A percentile compares a stretch with the other conserved stretches of the same genome.
phyloP scores from a whole-genome alignment of 2,113 vertebrate genomes.

The Gambusia holbrooki region DNA sequence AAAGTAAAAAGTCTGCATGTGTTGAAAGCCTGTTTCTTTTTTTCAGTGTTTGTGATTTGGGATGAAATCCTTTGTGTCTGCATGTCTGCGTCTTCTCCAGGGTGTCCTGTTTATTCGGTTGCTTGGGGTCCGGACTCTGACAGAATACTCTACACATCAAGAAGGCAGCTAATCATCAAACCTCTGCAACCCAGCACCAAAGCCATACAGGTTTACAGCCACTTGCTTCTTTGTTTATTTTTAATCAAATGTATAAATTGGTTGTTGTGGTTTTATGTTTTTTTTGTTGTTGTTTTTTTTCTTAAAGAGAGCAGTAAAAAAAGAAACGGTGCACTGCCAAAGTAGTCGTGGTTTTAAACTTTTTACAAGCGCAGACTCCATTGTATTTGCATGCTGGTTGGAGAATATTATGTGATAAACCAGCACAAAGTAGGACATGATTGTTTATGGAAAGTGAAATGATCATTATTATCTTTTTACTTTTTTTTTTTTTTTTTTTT shows the following conservation, averaged over 20 bases:
- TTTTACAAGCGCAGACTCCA: neutral
- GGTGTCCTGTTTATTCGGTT: slow-evolving; percentile 91
- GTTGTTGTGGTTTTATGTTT: neutral
- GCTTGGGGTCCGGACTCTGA: slow-evolving; percentile 94
- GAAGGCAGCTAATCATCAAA: slow-evolving; percentile 92
- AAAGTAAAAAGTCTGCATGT: neutral
- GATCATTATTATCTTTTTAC: too few relatives aligned
- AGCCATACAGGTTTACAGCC: slow-evolving; percentile 87
- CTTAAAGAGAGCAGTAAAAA: neutral
- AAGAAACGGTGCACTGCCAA: too few relatives aligned
- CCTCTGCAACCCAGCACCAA: slow-evolving; percentile 94
- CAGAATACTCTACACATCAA: slow-evolving; percentile 91
- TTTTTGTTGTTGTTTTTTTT: neutral
- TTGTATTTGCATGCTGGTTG: too few relatives aligned
- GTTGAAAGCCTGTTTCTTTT: neutral
- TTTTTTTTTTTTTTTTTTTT: neutral
- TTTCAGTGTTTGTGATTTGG: slow-evolving; percentile 2
- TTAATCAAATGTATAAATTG: neutral
- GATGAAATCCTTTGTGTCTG: neutral
- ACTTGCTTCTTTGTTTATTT: neutral
- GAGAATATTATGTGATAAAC: neutral
- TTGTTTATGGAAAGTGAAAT: neutral
- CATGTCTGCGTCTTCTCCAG: slow-evolving; percentile 72
- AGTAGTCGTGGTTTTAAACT: too few relatives aligned
- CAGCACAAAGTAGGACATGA: neutral